These are phyloP conservation scores for Melinopterus prodromus DNA, from an alignment of 2,888 invertebrate genomes.

Conservation along the genomic window DNA sequence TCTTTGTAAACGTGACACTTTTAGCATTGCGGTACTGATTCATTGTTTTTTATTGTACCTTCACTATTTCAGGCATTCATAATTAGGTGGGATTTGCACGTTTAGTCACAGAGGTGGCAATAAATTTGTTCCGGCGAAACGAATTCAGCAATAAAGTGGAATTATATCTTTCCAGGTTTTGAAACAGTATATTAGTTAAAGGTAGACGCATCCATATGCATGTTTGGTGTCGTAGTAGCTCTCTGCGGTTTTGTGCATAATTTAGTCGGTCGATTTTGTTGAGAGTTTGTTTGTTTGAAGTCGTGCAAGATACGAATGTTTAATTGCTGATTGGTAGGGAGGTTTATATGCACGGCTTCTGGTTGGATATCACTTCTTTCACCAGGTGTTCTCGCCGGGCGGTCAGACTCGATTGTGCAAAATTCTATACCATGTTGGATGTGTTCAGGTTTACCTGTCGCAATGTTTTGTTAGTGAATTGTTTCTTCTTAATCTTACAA, in stretches of 20 bases:
- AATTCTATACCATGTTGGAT: neutral
- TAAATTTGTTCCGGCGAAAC: neutral
- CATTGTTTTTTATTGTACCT: neutral
- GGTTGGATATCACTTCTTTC: neutral
- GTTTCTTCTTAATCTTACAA: neutral
- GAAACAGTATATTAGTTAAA: neutral
- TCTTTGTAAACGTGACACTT: neutral
- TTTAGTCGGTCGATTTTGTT: neutral
- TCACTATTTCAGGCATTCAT: neutral
- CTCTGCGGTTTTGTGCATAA: neutral
- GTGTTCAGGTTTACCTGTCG: slow-evolving; percentile 4
- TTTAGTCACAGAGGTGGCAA: neutral
- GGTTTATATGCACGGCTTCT: neutral
- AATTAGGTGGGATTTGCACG: neutral
- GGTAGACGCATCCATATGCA: neutral
- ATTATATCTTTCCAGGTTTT: neutral
- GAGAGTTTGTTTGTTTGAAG: neutral
- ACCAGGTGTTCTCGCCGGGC: neutral
- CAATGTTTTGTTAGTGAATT: neutral
- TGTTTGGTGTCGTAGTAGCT: neutral
- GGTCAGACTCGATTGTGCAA: neutral
- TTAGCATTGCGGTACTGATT: neutral
- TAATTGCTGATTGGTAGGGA: neutral
- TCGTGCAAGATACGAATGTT: neutral
- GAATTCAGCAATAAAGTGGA: neutral